phyloP scores from a whole-genome alignment of 1,140 invertebrate genomes.

The Apis florea region DNA sequence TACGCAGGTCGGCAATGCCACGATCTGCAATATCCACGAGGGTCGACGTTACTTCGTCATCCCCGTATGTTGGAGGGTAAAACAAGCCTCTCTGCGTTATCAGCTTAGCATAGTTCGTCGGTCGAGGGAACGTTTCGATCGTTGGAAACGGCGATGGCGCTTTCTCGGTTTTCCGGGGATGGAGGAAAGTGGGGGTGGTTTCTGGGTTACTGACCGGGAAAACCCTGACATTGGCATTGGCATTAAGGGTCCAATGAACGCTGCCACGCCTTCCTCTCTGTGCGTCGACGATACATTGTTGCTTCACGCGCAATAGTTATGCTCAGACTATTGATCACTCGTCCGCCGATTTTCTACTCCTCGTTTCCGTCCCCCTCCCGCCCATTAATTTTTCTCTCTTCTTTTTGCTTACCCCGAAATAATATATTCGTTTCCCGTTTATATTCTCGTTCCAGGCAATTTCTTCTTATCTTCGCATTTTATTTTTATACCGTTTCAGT shows the following conservation, averaged over 20 bases:
- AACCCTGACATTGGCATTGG: conserved; percentile 78
- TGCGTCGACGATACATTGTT: conserved; percentile 57
- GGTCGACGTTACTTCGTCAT: conserved; percentile 27
- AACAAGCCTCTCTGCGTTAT: conserved; percentile 1
- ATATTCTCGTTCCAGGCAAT: no score
- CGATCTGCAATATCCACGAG: conserved; percentile 32
- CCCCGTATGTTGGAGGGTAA: conserved; percentile 22
- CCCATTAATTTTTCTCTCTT: not conserved
- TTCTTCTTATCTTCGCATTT: no score
- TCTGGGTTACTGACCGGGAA: conserved; percentile 65
- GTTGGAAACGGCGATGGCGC: conserved; percentile 6
- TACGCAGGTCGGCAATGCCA: conserved; percentile 45
- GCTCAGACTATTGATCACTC: conserved; percentile 42
- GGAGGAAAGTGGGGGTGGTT: conserved; percentile 22
- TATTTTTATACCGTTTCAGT: no score
- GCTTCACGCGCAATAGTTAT: conserved; percentile 49
- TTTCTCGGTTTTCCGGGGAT: not conserved
- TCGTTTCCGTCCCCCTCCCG: not conserved
- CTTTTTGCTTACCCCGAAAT: not conserved
- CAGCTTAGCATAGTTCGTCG: not conserved
- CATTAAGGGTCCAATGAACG: conserved; percentile 70
- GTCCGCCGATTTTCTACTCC: conserved; percentile 2
- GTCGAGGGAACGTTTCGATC: not conserved
- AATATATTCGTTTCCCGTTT: not conserved
- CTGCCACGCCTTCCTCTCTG: conserved; percentile 66